Evolutionary conservation across 1,140 invertebrate species (phyloP), one percentile per base, ranked within the genome.

Genomic region (Coenobita brevimanus): DNA sequence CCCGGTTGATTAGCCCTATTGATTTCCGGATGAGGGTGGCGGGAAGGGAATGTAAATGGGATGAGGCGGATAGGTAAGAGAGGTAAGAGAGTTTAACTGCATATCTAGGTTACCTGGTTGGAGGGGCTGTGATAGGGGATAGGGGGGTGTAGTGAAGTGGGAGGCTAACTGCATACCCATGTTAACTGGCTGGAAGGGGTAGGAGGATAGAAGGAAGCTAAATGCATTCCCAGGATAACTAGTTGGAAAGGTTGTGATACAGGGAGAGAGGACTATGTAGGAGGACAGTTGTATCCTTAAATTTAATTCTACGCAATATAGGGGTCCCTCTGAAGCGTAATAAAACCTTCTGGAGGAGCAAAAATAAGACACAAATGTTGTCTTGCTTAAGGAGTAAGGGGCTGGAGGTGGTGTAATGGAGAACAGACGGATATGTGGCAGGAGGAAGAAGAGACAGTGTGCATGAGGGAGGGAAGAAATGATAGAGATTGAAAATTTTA

Each of bases 401-500:
- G 30, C 38, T 33, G 27, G 3, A 73, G 33, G 36, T 33, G 3
- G 24, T 24, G 17, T 24, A 73, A 36, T 13, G 13, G 69, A 21
- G 24, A 10, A 36, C 24, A 17, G 33, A 17, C 27, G 3, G 24
- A 36, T 33, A 36, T 33, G 33, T 0, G 6, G 6, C 8, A 73
- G 24, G 4, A 30, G 33, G 69, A 73, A 38, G 43, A 38, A 73
- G 33, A 73, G 71, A 75, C 33, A 75, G 71, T 38, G 71, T 38
- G 71, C 36, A 38, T 38, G 71, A 75, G 71, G 43, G 71, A 75
- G 71, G 43, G 71, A 75, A 38, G 43, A 8, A 75, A 38, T 38
- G 71, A 46, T 38, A 76, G 73, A 76, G 73, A 10, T 38, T 24
- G 73, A 46, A 10, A 46, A n/a, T 2, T 13, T 24, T 15, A 27